Evolutionary conservation across 2,888 invertebrate genomes (phyloP), one percentile per base, ranked within the genome.

Genomic region (Acanthosepion pharaonis): DNA sequence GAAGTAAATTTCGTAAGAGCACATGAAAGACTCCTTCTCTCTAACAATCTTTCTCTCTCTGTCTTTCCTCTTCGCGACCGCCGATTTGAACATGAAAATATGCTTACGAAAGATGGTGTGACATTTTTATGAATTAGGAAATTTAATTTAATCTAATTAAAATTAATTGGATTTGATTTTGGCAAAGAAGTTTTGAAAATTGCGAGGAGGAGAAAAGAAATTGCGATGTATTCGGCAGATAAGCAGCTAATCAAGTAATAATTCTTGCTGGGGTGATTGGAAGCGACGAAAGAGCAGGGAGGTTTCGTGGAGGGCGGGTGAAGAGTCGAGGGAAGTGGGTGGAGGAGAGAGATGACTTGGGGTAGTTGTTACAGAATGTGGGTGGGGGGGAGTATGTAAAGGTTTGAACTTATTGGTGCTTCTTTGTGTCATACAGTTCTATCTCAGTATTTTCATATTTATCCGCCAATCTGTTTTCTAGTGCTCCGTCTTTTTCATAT

Each of bases 151-250:
- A 78, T 78, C n/a, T 78, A 78, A 78, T 78, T 78, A 78, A 78
- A 78, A 78, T 78, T 78, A 78, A 78, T 78, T 78, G 78, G 78
- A 78, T 78, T 78, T 78, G 78, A 11, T 78, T 78, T 78, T n/a
- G 78, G n/a, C 78, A 78, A 78, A 78, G 78, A 78, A 78, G n/a
- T 78, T 78, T 78, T 78, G 78, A 78, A 78, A 78, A n/a, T n/a
- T n/a, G 78, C 18, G n/a, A 78, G 23, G 78, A 33, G n/a, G 78
- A 78, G 78, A 78, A 78, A 78, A 33, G n/a, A 33, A 78, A 78
- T 78, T n/a, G 78, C 23, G 78, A 78, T 78, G n/a, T n/a, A 78
- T 78, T 78, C 78, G n/a, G 3, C 78, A 15, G 78, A 78, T 78
- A 78, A 78, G 78, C 78, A 78, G 78, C 15, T 78, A 78, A 78